These are phyloP conservation scores for Drosophila cognata DNA, from an alignment of 2,888 invertebrate genomes.

Conservation along the genomic window DNA sequence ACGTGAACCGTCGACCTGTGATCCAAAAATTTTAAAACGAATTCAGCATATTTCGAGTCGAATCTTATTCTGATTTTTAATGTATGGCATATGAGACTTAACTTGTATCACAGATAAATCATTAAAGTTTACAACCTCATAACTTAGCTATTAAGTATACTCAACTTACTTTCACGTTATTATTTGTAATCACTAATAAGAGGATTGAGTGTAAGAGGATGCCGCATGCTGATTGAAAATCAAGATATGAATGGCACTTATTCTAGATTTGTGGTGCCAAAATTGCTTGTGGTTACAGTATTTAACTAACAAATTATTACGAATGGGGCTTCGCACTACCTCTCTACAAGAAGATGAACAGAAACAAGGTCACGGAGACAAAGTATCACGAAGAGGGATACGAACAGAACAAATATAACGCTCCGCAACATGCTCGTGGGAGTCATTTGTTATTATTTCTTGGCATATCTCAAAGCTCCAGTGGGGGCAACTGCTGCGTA, in stretches of 20 bases:
- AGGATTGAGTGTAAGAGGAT: conserved; percentile 14
- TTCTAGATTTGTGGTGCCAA: conserved; percentile 9
- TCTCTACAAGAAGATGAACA: conserved; percentile 2
- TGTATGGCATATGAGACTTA: neutral
- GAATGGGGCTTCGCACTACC: conserved; percentile 27
- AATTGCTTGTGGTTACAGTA: conserved; percentile 37
- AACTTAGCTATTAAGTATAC: neutral
- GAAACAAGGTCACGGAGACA: conserved; percentile 14
- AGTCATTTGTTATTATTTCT: conserved; percentile 73
- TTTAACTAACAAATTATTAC: conserved; percentile 51
- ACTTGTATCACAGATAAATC: neutral
- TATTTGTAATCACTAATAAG: conserved; percentile 41
- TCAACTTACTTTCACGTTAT: neutral
- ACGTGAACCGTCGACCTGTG: neutral
- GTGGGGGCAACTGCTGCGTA: conserved; percentile 27
- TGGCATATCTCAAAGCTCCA: conserved; percentile 66
- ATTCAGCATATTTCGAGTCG: neutral
- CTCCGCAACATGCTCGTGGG: conserved; percentile 53
- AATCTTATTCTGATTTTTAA: neutral
- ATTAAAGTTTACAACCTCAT: neutral
- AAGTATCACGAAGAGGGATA: neutral
- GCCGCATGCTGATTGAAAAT: conserved; percentile 59
- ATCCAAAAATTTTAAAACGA: neutral
- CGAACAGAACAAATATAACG: conserved; percentile 20
- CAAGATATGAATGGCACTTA: conserved; percentile 26